Percentiles rank a stretch among this genome's conserved stretches.
These are phyloP conservation scores for Pharmacophagus antenor DNA, from an alignment of 2,888 invertebrate genomes.

Conservation along the genomic window DNA sequence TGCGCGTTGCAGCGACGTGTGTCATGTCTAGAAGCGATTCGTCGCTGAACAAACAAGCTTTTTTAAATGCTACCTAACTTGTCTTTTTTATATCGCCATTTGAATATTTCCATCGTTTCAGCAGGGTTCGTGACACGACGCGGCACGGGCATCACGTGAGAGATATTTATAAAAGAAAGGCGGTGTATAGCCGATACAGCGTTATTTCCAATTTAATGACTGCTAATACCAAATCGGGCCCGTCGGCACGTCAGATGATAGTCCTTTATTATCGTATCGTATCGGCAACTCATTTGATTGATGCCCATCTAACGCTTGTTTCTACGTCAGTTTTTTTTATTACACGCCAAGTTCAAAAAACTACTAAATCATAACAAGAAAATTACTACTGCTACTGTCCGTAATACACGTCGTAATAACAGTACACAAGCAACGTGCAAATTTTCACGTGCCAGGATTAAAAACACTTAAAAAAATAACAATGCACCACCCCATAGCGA, in stretches of 20 bases:
- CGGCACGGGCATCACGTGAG: slow-evolving; percentile 78
- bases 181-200: slow-evolving; percentile 76
- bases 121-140: slow-evolving; percentile 76
- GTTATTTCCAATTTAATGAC: slow-evolving; percentile 81
- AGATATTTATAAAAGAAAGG: slow-evolving; percentile 80
- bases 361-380: slow-evolving; percentile 6
- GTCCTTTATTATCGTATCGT: slow-evolving; percentile 59
- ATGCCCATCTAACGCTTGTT: slow-evolving; percentile 34
- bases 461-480: slow-evolving; percentile 59
- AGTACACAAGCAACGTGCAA: slow-evolving; percentile 29
- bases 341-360: slow-evolving; percentile 13
- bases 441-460: slow-evolving; percentile 40
- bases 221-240: slow-evolving; percentile 75
- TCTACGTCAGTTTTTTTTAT: slow-evolving; percentile 15
- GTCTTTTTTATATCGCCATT: slow-evolving; percentile 80
- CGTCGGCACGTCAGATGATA: slow-evolving; percentile 66
- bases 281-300: slow-evolving; percentile 47
- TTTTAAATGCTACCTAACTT: slow-evolving; percentile 80
- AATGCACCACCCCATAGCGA: slow-evolving; percentile 65
- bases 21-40: slow-evolving; percentile 77
- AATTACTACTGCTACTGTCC: slow-evolving; percentile 8
- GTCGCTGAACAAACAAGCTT: slow-evolving; percentile 79
- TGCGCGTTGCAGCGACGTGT: slow-evolving; percentile 50
- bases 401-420: slow-evolving; percentile 20
- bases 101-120: slow-evolving; percentile 79